These are phyloP conservation scores for Drosophila sordidapex DNA, from an alignment of 2,888 invertebrate genomes.

Conservation along the genomic window DNA sequence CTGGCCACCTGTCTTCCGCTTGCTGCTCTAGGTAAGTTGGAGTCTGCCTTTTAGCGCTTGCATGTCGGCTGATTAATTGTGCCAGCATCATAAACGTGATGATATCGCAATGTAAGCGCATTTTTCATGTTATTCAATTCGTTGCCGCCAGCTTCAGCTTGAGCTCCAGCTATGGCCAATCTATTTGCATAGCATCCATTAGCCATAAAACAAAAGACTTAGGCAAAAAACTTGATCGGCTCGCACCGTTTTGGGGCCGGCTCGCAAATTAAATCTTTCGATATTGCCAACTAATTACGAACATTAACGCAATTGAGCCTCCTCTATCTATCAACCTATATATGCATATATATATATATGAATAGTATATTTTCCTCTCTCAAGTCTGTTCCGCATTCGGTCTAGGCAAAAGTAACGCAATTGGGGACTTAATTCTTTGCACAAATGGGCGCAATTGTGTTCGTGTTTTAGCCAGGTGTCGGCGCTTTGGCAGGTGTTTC, in stretches of 20 bases:
- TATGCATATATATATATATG: too few relatives aligned
- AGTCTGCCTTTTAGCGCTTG: conserved; percentile 79
- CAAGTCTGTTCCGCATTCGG: conserved; percentile 40
- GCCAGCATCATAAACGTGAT: conserved; percentile 84
- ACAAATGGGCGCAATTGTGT: conserved; percentile 61
- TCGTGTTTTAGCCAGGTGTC: conserved; percentile 58
- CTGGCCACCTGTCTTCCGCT: neutral
- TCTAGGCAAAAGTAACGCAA: conserved; percentile 42
- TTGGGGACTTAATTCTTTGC: conserved; percentile 70
- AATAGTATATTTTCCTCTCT: neutral
- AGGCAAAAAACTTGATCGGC: conserved; percentile 67
- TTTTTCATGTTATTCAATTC: conserved; percentile 82
- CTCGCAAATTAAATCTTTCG: conserved; percentile 61
- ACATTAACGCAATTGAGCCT: conserved; percentile 72
- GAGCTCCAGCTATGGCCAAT: conserved; percentile 25
- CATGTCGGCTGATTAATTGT: conserved; percentile 84
- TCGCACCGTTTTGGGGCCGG: conserved; percentile 47
- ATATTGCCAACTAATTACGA: conserved; percentile 76
- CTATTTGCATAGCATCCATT: conserved; percentile 69
- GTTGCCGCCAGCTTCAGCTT: conserved; percentile 67
- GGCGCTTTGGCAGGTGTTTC: conserved; percentile 68
- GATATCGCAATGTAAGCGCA: conserved; percentile 84
- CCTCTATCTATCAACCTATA: conserved; percentile 33
- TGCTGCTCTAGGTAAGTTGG: neutral
- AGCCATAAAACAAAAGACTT: conserved; percentile 69